phyloP scores from a whole-genome alignment of 2,113 vertebrate genomes.

The Otocyon megalotis region DNA sequence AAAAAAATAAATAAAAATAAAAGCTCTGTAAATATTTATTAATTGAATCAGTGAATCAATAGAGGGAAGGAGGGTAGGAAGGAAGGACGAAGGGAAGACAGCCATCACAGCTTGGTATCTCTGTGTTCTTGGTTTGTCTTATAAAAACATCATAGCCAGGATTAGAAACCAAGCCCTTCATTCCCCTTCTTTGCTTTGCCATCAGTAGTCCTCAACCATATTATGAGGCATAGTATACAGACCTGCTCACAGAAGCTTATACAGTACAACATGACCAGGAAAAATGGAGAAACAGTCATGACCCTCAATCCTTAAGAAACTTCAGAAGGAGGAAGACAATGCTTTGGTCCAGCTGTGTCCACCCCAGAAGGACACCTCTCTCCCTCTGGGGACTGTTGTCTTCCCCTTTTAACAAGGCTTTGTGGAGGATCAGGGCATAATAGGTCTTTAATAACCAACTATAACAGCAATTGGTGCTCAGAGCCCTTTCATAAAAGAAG shows the following conservation, averaged over 20 bases:
- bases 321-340: neutral
- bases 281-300: neutral
- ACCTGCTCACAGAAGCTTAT: neutral
- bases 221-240: neutral
- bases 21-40: neutral
- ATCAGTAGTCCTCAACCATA: fast-evolving
- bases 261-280: neutral
- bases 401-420: conserved; percentile 37
- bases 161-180: neutral
- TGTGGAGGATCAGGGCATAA: neutral
- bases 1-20: neutral
- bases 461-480: conserved; percentile 23
- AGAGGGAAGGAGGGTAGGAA: neutral
- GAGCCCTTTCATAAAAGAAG: conserved; percentile 66
- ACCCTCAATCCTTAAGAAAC: neutral
- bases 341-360: neutral
- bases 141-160: neutral
- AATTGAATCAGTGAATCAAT: conserved; percentile 10
- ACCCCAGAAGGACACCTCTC: neutral
- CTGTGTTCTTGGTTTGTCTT: neutral
- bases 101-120: neutral
- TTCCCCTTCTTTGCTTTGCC: neutral
- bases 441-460: conserved; percentile 53
- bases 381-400: neutral
- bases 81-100: neutral